A percentile compares a stretch with the other conserved stretches of the same genome.
Conservation (phyloP, 2,113 vertebrate genomes). For the Thinocorus orbignyianus region DNA sequence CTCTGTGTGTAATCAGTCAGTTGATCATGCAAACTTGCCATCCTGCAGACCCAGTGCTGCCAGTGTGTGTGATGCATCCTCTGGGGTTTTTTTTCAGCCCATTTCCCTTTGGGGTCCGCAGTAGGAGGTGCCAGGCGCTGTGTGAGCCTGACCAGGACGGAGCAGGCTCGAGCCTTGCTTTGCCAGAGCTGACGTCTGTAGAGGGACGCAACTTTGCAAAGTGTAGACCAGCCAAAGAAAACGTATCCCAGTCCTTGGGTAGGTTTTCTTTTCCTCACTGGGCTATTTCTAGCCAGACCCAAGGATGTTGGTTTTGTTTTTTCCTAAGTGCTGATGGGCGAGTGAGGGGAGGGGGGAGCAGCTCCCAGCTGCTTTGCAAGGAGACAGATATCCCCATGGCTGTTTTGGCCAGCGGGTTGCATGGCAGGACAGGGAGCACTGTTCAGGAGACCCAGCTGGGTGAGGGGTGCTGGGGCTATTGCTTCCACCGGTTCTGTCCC, state of each 20-base stretch:
- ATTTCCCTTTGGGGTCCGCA: neutral
- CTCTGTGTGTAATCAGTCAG: neutral
- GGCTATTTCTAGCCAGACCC: neutral
- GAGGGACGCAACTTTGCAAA: neutral
- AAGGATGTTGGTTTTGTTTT: neutral
- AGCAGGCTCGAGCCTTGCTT: neutral
- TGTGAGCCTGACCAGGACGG: neutral
- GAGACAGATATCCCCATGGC: neutral
- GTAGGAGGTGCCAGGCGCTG: neutral
- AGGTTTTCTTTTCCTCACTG: neutral
- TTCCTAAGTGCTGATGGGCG: neutral
- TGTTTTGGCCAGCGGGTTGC: rapidly evolving
- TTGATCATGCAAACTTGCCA: neutral
- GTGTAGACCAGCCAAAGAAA: neutral
- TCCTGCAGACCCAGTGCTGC: neutral
- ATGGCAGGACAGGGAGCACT: neutral
- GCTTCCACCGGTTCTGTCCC: rapidly evolving
- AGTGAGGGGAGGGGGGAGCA: neutral
- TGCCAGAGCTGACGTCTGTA: neutral
- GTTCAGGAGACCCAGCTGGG: neutral
- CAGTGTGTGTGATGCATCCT: neutral
- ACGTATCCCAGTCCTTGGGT: rapidly evolving
- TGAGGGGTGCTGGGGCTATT: neutral
- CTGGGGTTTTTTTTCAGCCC: neutral
- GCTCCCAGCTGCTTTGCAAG: neutral